Evolutionary conservation across 92 coral and sea anemone species (phyloP).

Genomic region (Siderastrea radians): DNA sequence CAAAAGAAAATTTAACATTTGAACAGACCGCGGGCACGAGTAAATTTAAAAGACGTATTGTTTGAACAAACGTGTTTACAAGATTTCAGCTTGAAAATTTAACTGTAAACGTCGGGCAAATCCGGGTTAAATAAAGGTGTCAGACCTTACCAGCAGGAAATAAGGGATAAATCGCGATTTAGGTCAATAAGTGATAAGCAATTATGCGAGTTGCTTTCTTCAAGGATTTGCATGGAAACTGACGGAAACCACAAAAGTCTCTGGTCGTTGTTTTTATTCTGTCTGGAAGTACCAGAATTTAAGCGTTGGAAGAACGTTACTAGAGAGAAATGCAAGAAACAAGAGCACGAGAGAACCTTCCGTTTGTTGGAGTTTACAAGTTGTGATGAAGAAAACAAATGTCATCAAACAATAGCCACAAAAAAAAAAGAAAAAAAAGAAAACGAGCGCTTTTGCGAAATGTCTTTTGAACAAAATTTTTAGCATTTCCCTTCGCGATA

Average conservation of each 20-base stretch:
- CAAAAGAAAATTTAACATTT: slow-evolving; percentile 26
- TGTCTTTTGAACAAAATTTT: too few species aligned
- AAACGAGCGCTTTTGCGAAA: background rate
- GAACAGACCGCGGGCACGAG: slow-evolving; percentile 9
- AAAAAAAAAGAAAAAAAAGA: background rate
- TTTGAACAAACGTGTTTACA: background rate
- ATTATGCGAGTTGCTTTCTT: slow-evolving; percentile 37
- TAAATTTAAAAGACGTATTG: background rate
- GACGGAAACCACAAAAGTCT: background rate
- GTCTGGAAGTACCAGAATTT: background rate
- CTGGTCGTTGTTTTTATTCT: background rate
- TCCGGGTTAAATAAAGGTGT: slow-evolving; percentile 44
- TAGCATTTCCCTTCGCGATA: too few species aligned
- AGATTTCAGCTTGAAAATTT: background rate
- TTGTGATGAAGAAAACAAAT: background rate
- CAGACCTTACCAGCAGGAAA: slow-evolving; percentile 33
- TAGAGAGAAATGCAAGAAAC: background rate
- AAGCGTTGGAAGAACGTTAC: background rate
- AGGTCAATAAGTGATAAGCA: background rate
- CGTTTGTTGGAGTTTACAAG: background rate
- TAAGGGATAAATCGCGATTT: background rate
- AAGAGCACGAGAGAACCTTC: background rate
- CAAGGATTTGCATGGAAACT: slow-evolving; percentile 18
- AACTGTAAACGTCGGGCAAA: background rate
- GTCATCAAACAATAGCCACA: background rate